These are phyloP conservation scores for Ophion ellenae DNA, from an alignment of 2,888 invertebrate species.

Conservation along the genomic window DNA sequence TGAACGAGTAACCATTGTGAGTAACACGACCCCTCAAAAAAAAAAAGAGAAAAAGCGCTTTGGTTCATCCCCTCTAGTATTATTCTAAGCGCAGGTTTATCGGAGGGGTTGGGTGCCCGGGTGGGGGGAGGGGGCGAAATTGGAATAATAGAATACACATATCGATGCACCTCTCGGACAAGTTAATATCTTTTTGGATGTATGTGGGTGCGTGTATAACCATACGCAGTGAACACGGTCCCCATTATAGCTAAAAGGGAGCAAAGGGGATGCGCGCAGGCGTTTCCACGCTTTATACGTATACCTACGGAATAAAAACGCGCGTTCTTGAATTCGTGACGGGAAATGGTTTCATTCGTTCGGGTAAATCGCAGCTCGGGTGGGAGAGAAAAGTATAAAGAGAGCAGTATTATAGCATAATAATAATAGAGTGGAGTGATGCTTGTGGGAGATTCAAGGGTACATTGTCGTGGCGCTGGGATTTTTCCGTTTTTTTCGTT, in stretches of 20 bases:
- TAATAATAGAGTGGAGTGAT: slow-evolving; percentile 46
- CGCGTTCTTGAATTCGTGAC: slow-evolving; percentile 54
- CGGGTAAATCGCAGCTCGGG: slow-evolving; percentile 25
- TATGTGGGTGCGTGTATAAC: neutral
- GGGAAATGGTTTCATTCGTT: slow-evolving; percentile 65
- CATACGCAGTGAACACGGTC: slow-evolving; percentile 49
- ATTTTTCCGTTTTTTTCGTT: slow-evolving; percentile 21
- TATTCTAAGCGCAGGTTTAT: slow-evolving; percentile 19
- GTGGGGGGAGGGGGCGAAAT: neutral
- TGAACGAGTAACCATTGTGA: slow-evolving; percentile 58
- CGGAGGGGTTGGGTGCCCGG: neutral
- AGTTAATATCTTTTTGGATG: slow-evolving; percentile 50
- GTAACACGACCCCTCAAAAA: slow-evolving; percentile 37
- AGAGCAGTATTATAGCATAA: slow-evolving; percentile 37
- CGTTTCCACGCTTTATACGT: slow-evolving; percentile 66
- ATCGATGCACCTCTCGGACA: slow-evolving; percentile 45
- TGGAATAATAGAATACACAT: slow-evolving; percentile 39
- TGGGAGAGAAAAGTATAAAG: slow-evolving; percentile 11
- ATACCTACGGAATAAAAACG: slow-evolving; percentile 58
- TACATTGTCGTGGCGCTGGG: slow-evolving; percentile 44
- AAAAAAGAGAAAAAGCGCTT: neutral
- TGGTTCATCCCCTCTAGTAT: slow-evolving; percentile 16
- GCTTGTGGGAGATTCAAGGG: slow-evolving; percentile 43
- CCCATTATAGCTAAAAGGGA: slow-evolving; percentile 65
- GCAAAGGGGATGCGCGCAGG: slow-evolving; percentile 53